Evolutionary conservation across 2,888 invertebrate genomes (phyloP).

Genomic region (Ametastegia equiseti): DNA sequence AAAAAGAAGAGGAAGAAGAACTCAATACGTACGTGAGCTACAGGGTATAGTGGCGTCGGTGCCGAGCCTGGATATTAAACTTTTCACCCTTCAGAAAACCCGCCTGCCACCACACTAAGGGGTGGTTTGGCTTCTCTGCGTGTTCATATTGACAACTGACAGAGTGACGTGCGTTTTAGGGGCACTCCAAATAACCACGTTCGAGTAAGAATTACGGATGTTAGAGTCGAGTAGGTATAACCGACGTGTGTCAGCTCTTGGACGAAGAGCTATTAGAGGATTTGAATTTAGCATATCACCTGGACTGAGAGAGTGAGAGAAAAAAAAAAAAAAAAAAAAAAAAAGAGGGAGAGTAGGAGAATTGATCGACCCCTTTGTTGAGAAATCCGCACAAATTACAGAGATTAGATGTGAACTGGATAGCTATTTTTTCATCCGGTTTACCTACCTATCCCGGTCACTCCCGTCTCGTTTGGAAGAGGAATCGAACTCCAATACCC

Average conservation of each 20-base stretch:
- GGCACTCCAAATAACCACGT: background rate
- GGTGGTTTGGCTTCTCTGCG: too few relatives aligned
- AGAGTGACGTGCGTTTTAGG: conserved; percentile 21
- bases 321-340: background rate
- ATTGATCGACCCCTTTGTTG: conserved; percentile 55
- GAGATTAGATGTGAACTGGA: conserved; percentile 60
- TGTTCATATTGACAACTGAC: conserved; percentile 14
- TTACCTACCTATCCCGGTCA: conserved; percentile 6
- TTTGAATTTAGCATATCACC: background rate
- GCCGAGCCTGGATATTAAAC: conserved; percentile 38
- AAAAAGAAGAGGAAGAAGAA: background rate
- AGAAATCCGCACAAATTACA: conserved; percentile 61
- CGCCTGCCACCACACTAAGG: background rate
- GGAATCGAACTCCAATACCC: conserved; percentile 22
- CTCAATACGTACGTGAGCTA: conserved; percentile 28
- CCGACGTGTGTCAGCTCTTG: background rate
- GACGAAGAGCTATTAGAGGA: background rate
- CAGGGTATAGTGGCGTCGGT: too few relatives aligned
- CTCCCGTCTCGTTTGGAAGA: background rate
- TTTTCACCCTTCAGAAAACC: background rate
- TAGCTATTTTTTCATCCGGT: conserved; percentile 50
- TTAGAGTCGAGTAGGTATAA: background rate
- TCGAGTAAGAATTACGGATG: background rate
- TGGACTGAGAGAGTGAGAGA: background rate
- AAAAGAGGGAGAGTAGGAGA: conserved; percentile 43